Evolutionary conservation across 2,113 vertebrate species (phyloP), one percentile per base, ranked within the genome.

Genomic region (Poeciliopsis prolifica): DNA sequence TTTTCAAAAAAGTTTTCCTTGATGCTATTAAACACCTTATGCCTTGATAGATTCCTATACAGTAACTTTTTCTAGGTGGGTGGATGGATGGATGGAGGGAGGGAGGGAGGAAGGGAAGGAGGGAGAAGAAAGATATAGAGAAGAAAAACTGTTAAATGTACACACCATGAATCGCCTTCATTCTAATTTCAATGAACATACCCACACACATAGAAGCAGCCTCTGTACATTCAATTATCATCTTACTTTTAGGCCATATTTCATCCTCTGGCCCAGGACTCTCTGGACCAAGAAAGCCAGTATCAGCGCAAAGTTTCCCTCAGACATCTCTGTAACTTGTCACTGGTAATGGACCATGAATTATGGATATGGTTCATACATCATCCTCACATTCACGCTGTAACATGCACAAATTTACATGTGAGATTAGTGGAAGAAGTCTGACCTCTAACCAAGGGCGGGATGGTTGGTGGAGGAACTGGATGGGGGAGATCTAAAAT

Each of bases 371-470:
- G 69, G 68, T 80, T 83, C 81, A 26, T 86, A 72, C 82, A 66
- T 68, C 83, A 78, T 61, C 77, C 30, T 68, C 35, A 10, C 69
- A 62, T 72, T 87, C 79, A 48, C 66, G 64, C 67, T 71, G 66
- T 76, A 82, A 70, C 84, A 48, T 67, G 67, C 62, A n/a, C 35
- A 75, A 68, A 91, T 93, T 89, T 90, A 85, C 88, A 85, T 91
- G 74, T 26, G 54, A 85, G 80, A 92, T 91, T 87, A 92, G 83
- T 35, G 33, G 72, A 87, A 89, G 85, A 84, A 85, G 75, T 83
- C 87, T 92, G 90, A 92, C 92, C 92, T 89, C 90, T 77, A 88
- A 81, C 80, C 83, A 92, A 93, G 90, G 91, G 84, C 78, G 28
- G 61, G 63, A 79, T 80, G 86, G 86, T 82, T 74, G 77, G 87